Evolutionary conservation across 2,888 invertebrate genomes (phyloP).

Genomic region (Formica aserva): DNA sequence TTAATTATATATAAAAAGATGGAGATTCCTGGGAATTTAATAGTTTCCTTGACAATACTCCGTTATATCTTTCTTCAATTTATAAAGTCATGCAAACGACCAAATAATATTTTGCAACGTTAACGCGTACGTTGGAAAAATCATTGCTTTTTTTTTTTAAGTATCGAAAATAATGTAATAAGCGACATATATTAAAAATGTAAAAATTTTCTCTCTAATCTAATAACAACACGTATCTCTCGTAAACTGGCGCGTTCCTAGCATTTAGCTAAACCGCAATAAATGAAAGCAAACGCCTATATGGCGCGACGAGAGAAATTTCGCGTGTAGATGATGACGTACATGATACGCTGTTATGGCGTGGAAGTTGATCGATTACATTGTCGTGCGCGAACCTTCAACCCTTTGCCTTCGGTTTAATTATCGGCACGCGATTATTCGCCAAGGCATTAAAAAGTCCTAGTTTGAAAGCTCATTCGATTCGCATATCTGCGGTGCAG

Average conservation of each 20-base stretch:
- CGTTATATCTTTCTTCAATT: not conserved
- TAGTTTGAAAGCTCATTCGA: constrained; percentile 19
- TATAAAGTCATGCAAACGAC: not conserved
- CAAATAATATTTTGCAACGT: not conserved
- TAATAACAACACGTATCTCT: not conserved
- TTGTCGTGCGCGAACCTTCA: constrained; percentile 48
- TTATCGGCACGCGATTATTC: constrained; percentile 35
- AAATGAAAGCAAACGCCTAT: not conserved
- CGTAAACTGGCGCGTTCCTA: not conserved
- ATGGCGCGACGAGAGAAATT: constrained; percentile 18
- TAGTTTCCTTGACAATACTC: not conserved
- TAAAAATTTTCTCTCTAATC: constrained; percentile 13
- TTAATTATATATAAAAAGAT: not conserved
- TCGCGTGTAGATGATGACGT: constrained; percentile 46
- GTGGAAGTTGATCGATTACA: constrained; percentile 54
- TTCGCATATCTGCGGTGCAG: not conserved
- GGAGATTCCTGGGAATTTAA: not conserved
- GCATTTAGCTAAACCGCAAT: not conserved
- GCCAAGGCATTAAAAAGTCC: constrained; percentile 4
- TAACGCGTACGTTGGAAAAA: not conserved
- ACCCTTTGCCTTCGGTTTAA: constrained; percentile 38
- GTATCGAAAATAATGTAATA: not conserved
- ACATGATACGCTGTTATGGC: constrained; percentile 24
- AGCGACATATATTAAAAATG: not conserved
- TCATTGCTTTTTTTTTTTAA: not conserved